A percentile compares a stretch with the other conserved stretches of the same genome.
Evolutionary conservation across 37 sponge, comb jelly and placozoan genomes (phyloP).

Genomic region (Axinella damicornis): DNA sequence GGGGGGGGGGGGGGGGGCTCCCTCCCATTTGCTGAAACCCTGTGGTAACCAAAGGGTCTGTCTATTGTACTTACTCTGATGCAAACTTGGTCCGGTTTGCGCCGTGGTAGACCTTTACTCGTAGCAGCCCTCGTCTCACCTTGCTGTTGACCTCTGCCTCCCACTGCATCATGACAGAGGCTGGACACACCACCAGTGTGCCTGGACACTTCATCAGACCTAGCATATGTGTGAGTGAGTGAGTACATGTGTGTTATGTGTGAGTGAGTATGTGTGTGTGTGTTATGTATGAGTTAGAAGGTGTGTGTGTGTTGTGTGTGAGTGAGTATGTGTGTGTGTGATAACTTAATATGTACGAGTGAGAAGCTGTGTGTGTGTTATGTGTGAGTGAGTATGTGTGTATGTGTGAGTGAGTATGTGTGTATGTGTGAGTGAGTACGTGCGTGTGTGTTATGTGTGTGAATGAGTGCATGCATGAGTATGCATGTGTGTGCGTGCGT

Average conservation of each 20-base stretch:
- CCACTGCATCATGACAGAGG: conserved; percentile 81
- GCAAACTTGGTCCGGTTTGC: conserved; percentile 39
- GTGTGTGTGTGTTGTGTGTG: too few relatives aligned
- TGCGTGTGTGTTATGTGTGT: too few relatives aligned
- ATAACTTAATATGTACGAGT: too few relatives aligned
- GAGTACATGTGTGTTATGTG: not conserved
- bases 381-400: too few relatives aligned
- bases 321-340: too few relatives aligned
- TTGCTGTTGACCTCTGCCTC: conserved; percentile 53
- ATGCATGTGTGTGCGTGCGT: too few relatives aligned
- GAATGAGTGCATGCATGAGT: not conserved
- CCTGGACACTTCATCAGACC: conserved; percentile 30
- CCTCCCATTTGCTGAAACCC: too few relatives aligned
- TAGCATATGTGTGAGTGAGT: not conserved
- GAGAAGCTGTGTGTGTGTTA: too few relatives aligned
- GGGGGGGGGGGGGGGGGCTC: too few relatives aligned
- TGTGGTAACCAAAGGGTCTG: too few relatives aligned
- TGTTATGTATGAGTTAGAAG: too few relatives aligned
- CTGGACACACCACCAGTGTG: conserved; percentile 77
- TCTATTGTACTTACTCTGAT: conserved; percentile 51
- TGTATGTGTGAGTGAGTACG: not conserved
- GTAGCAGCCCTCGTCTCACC: conserved; percentile 29
- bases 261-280: too few relatives aligned
- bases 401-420: not conserved
- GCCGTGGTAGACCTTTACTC: conserved; percentile 66